These are phyloP conservation scores for Lepisosteus oculatus DNA, from an alignment of 2,113 vertebrate genomes.

Conservation along the genomic window DNA sequence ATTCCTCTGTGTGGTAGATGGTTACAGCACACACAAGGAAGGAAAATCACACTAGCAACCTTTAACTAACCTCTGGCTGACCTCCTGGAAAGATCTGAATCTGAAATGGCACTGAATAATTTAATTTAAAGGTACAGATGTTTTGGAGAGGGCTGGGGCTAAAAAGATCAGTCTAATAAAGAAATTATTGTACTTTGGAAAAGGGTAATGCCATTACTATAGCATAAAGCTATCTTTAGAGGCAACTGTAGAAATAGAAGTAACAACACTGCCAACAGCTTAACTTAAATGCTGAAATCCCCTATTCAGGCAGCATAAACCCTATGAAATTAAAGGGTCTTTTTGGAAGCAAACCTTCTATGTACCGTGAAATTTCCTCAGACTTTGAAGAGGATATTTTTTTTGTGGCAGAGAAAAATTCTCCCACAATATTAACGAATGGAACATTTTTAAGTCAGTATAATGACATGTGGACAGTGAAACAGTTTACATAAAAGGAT, in stretches of 20 bases:
- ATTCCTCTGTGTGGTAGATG: not conserved
- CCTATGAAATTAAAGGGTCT: not conserved
- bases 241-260: not conserved
- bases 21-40: not conserved
- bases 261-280: not conserved
- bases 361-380: too few relatives aligned
- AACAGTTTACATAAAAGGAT: too few relatives aligned
- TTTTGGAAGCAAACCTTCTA: too few relatives aligned
- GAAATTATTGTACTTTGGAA: not conserved
- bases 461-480: too few relatives aligned
- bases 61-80: conserved; percentile 7
- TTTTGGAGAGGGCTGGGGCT: not conserved
- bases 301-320: not conserved
- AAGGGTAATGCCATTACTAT: not conserved
- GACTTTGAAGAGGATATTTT: too few relatives aligned
- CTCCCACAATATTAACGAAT: too few relatives aligned
- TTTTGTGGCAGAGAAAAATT: too few relatives aligned
- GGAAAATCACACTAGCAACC: not conserved
- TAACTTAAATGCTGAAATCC: not conserved
- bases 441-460: too few relatives aligned
- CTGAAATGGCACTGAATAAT: not conserved
- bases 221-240: not conserved
- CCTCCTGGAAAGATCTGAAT: not conserved
- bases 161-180: not conserved
- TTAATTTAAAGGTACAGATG: not conserved